Conservation (phyloP, 2,797 vertebrate species). For the Enoplosus armatus region DNA sequence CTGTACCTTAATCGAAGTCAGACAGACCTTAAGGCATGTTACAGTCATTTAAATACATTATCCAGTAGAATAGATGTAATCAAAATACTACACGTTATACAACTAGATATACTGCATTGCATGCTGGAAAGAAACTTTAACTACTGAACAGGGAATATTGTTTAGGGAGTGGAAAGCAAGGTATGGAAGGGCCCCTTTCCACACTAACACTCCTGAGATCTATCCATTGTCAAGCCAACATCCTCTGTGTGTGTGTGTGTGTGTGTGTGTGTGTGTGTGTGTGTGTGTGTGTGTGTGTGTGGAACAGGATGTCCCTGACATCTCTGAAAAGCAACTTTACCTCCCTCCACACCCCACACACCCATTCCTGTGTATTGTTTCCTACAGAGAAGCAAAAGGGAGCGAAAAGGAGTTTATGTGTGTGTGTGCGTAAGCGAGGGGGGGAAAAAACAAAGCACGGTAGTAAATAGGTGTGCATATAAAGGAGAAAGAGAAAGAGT, state of each 20-base stretch:
- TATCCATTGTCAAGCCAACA: conserved; percentile 80
- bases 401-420: conserved; percentile 20
- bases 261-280: conserved; percentile 39
- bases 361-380: conserved; percentile 83
- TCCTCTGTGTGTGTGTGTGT: conserved; percentile 72
- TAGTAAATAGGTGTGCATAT: conserved; percentile 41
- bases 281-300: conserved; percentile 35
- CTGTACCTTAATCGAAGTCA: conserved; percentile 16
- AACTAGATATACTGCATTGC: conserved; percentile 16
- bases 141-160: conserved; percentile 52
- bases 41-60: conserved; percentile 28
- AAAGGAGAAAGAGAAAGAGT: conserved; percentile 38
- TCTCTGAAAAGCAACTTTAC: conserved; percentile 76
- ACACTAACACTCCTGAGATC: conserved; percentile 73
- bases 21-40: neutral
- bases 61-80: neutral
- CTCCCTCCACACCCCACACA: conserved; percentile 66
- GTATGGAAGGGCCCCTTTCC: conserved; percentile 77
- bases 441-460: conserved; percentile 43
- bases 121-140: conserved; percentile 33
- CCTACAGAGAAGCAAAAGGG: conserved; percentile 45
- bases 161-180: conserved; percentile 58
- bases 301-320: conserved; percentile 79
- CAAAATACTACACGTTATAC: conserved; percentile 14
- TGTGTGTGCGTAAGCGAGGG: neutral